Percentiles rank a stretch among this genome's conserved stretches.
Conservation (phyloP, 2,888 invertebrate species). For the Halictus ligatus region DNA sequence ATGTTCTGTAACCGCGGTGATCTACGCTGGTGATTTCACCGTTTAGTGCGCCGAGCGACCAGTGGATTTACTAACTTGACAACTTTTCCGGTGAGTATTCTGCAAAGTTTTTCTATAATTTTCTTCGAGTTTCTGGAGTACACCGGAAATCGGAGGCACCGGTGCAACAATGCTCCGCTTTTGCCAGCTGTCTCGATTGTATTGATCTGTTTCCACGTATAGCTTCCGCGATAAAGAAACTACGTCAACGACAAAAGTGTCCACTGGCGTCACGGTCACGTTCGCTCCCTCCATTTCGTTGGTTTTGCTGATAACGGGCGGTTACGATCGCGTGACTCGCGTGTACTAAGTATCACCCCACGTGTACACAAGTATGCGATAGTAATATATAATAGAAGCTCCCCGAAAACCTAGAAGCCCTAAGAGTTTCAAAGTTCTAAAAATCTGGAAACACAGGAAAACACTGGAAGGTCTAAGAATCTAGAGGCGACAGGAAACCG, state of each 20-base stretch:
- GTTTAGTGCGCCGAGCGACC: background rate
- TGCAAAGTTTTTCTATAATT: background rate
- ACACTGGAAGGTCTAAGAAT: background rate
- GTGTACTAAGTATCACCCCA: background rate
- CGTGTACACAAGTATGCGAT: background rate
- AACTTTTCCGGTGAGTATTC: background rate
- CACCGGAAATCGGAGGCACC: background rate
- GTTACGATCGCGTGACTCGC: slow-evolving; percentile 41
- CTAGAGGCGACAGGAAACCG: background rate
- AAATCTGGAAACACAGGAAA: background rate
- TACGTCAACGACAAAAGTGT: slow-evolving; percentile 66
- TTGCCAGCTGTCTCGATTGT: slow-evolving; percentile 31
- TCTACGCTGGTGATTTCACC: background rate
- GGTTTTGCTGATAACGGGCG: slow-evolving; percentile 28
- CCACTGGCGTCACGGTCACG: slow-evolving; percentile 37
- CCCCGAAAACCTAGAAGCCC: background rate
- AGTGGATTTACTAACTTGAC: background rate
- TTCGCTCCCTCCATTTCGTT: slow-evolving; percentile 9
- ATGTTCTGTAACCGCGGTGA: background rate
- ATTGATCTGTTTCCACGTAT: slow-evolving; percentile 46
- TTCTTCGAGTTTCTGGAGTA: background rate
- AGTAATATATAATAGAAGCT: background rate
- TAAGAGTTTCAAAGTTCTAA: background rate
- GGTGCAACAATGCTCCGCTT: background rate
- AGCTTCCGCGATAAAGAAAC: slow-evolving; percentile 39